Evolutionary conservation across 2,888 invertebrate genomes (phyloP).

Genomic region (Hypselothyrea guttata): DNA sequence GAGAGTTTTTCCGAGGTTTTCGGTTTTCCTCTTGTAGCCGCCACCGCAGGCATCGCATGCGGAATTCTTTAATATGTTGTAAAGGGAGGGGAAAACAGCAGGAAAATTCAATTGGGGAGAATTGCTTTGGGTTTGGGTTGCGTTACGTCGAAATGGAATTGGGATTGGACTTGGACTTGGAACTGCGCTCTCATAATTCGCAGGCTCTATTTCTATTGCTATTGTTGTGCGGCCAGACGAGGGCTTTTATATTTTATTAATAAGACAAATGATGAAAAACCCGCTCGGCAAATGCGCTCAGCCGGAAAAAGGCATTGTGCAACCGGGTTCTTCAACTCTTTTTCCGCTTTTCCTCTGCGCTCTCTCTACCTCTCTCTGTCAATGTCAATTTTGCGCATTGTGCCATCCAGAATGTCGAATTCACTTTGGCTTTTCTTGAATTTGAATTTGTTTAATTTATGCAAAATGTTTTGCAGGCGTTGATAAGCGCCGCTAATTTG

Average conservation of each 20-base stretch:
- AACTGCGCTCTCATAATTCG: constrained; percentile 30
- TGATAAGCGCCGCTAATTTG: constrained; percentile 74
- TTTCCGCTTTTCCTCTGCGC: neutral
- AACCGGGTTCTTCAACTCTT: neutral
- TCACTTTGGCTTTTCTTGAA: constrained; percentile 59
- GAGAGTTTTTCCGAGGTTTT: constrained; percentile 46
- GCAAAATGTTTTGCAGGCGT: constrained; percentile 68
- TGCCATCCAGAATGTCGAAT: constrained; percentile 25
- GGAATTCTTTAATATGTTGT: constrained; percentile 45
- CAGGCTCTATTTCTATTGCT: constrained; percentile 40
- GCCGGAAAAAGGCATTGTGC: constrained; percentile 44
- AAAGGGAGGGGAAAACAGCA: neutral
- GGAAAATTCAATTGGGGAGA: constrained; percentile 1
- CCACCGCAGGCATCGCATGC: constrained; percentile 46
- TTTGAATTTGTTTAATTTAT: constrained; percentile 77
- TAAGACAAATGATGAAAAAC: constrained; percentile 66
- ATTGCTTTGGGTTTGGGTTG: constrained; percentile 2
- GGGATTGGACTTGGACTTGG: constrained; percentile 19
- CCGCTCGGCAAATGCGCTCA: constrained; percentile 53
- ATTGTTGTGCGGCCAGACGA: constrained; percentile 9
- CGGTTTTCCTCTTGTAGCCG: constrained; percentile 24
- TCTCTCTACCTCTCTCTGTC: constrained; percentile 7
- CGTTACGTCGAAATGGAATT: neutral
- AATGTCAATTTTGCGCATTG: constrained; percentile 17
- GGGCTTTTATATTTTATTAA: constrained; percentile 57